These are phyloP conservation scores for Eurypyga helias DNA, from an alignment of 2,113 vertebrate genomes.

Conservation along the genomic window DNA sequence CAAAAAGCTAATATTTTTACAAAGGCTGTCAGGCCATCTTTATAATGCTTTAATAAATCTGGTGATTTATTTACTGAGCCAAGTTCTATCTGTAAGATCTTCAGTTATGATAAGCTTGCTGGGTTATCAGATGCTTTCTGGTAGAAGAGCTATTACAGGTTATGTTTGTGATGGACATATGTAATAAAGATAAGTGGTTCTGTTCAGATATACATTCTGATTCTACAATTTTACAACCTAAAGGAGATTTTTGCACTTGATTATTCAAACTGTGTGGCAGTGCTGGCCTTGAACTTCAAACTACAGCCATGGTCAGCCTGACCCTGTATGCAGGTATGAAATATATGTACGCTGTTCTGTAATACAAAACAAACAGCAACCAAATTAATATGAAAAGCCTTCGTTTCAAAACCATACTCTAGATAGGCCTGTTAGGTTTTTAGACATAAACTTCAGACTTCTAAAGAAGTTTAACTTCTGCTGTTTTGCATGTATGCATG, in stretches of 20 bases:
- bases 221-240: not conserved
- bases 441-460: not conserved
- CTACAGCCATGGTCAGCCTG: not conserved
- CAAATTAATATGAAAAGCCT: not conserved
- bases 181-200: constrained; percentile 36
- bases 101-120: constrained; percentile 17
- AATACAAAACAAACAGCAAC: not conserved
- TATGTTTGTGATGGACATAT: constrained; percentile 11
- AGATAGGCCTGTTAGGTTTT: not conserved
- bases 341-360: not conserved
- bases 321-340: not conserved
- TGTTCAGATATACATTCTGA: not conserved
- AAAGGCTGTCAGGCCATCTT: not conserved
- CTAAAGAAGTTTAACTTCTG: not conserved
- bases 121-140: constrained; percentile 8
- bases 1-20: constrained; percentile 28
- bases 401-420: not conserved
- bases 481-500: not conserved
- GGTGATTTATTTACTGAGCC: constrained; percentile 53
- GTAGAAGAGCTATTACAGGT: not conserved
- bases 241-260: not conserved
- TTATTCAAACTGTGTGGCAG: not conserved
- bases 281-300: not conserved
- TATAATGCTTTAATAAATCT: constrained; percentile 42
- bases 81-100: constrained; percentile 50